Evolutionary conservation across 2,888 invertebrate genomes (phyloP), one percentile per base, ranked within the genome.

Genomic region (Diogma glabrata): DNA sequence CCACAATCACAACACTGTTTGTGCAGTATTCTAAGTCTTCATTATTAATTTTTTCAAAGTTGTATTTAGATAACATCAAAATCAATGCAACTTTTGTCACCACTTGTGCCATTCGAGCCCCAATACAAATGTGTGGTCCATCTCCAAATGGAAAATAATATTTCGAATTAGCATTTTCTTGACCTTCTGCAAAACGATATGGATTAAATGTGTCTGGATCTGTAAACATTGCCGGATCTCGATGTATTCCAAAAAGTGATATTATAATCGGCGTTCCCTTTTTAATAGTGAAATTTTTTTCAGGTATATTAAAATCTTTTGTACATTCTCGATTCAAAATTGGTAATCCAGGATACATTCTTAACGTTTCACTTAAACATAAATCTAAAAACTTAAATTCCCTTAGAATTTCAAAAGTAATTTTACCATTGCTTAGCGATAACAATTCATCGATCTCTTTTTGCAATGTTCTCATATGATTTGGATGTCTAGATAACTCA

Each of bases 181-280:
- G 58, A 2, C 60, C 60, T 1, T 65, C 60, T 3, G 59, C 53
- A n/a, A 70, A 73, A n/a, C 73, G 59, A 24, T 71, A 64, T 1
- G 74, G 74, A 33, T 69, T 66, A 55, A 71, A 74, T 49, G 62
- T 63, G 36, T 65, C 52, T 8, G 74, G 72, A 40, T 72, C 62
- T 2, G 63, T 64, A 52, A 69, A 73, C 52, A 68, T 60, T 19
- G 64, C 59, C 16, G 64, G 64, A 60, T 73, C 72, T 2, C 67
- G 58, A 46, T 73, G 73, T 16, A 73, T 63, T 43, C 68, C 69
- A 54, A 66, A 52, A 7, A 69, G 54, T 0, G 72, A 66, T 47
- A 73, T 64, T 49, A 67, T 60, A 20, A 72, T 55, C 0, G 63
- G 58, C 23, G 65, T 67, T 10, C 69, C 71, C 55, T 67, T 65